These are phyloP conservation scores for Onychomys arenicola DNA, from an alignment of 2,797 vertebrate genomes.

Conservation along the genomic window DNA sequence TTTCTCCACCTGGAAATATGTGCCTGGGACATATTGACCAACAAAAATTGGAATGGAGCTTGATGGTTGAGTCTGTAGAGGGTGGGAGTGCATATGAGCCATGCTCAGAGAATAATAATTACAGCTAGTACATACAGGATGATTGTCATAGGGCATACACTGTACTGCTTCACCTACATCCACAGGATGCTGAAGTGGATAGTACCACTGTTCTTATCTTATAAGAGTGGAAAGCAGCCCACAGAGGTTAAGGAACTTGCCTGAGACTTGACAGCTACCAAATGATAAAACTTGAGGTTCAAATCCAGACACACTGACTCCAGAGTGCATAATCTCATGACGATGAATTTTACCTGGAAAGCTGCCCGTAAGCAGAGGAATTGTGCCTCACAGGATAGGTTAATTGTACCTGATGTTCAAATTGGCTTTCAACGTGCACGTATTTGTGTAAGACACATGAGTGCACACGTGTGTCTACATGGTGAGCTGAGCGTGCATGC, in stretches of 20 bases:
- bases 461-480: background rate
- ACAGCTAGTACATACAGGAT: background rate
- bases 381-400: background rate
- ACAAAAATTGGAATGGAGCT: background rate
- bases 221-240: background rate
- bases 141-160: background rate
- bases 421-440: background rate
- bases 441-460: background rate
- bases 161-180: background rate
- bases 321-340: background rate
- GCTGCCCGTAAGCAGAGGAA: background rate
- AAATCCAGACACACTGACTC: background rate
- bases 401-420: background rate
- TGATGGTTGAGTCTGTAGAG: background rate
- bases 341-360: background rate
- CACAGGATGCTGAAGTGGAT: background rate
- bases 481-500: background rate
- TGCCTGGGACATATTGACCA: background rate
- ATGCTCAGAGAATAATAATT: background rate
- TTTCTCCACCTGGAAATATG: background rate
- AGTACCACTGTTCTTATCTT: background rate
- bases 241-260: slow-evolving; percentile 31
- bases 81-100: background rate
- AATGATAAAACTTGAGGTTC: background rate
- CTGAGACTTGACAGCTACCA: slow-evolving; percentile 26